Evolutionary conservation across 2,113 vertebrate species (phyloP).

Genomic region (Lampris megalopsis): DNA sequence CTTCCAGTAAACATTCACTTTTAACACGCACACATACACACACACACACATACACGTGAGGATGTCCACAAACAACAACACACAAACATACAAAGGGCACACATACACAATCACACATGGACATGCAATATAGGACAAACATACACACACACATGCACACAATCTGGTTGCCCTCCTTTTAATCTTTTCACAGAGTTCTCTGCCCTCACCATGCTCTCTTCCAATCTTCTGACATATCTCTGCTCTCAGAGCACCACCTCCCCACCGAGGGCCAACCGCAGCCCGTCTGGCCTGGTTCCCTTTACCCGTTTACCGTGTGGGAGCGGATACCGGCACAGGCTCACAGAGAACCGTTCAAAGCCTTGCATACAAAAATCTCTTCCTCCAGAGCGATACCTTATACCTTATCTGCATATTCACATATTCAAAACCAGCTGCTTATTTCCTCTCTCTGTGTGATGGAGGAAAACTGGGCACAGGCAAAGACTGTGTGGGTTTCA

Average conservation of each 20-base stretch:
- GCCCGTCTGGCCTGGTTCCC: conserved; percentile 47
- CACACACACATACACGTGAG: conserved; percentile 23
- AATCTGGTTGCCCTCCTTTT: conserved; percentile 32
- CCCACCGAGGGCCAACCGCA: conserved; percentile 58
- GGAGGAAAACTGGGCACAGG: conserved; percentile 31
- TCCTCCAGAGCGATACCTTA: conserved; percentile 70
- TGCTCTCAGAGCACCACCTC: conserved; percentile 40
- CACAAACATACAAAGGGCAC: background rate
- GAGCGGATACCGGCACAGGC: conserved; percentile 56
- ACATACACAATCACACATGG: background rate
- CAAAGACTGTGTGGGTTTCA: conserved; percentile 33
- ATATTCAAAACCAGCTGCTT: conserved; percentile 55
- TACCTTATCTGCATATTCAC: conserved; percentile 76
- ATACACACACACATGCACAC: conserved; percentile 12
- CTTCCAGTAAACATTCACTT: conserved; percentile 35
- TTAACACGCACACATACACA: conserved; percentile 9
- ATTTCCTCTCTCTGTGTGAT: conserved; percentile 65
- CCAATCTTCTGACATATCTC: conserved; percentile 13
- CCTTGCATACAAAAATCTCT: conserved; percentile 64
- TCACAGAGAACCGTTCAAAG: conserved; percentile 71
- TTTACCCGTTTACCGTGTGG: conserved; percentile 63
- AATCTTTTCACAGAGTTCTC: conserved; percentile 40
- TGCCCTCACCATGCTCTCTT: conserved; percentile 44
- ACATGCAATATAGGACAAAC: background rate
- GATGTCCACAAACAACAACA: background rate